Evolutionary conservation across 1,140 invertebrate genomes (phyloP).

Genomic region (Achroia grisella): DNA sequence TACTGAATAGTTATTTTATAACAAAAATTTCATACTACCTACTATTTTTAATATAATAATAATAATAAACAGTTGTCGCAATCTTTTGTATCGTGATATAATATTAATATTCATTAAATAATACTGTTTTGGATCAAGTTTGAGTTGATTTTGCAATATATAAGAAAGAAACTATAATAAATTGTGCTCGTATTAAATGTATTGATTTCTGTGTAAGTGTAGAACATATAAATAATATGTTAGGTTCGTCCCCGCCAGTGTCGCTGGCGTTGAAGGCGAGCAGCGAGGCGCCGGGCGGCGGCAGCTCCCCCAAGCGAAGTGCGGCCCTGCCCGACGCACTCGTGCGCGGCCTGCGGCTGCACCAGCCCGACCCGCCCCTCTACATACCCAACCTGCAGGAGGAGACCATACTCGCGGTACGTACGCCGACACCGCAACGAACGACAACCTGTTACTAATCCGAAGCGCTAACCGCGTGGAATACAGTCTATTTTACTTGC

Average conservation of each 20-base stretch:
- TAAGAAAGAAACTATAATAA: too few species aligned
- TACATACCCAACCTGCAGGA: constrained; percentile 95
- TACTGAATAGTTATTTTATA: too few species aligned
- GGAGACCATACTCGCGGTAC: constrained; percentile 93
- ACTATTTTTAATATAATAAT: too few species aligned
- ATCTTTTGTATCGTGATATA: too few species aligned
- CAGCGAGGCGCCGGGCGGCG: constrained; percentile 81
- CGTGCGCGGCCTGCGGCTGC: constrained; percentile 56
- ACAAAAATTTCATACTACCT: too few species aligned
- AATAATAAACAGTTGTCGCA: too few species aligned
- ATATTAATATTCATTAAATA: too few species aligned
- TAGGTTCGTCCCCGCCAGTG: constrained; percentile 83
- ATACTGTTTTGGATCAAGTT: too few species aligned
- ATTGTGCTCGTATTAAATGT: too few species aligned
- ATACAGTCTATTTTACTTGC: too few species aligned
- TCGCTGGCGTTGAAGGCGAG: constrained; percentile 75
- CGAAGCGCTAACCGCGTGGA: too few species aligned
- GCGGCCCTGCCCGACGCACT: constrained; percentile 83
- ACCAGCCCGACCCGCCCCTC: constrained; percentile 77
- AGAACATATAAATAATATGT: background rate
- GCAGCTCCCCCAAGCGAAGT: constrained; percentile 75
- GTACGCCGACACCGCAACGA: constrained; percentile 12
- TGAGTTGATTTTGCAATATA: too few species aligned
- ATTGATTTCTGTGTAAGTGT: background rate
- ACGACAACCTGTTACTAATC: background rate